Conservation (phyloP, 2,797 vertebrate species). For the Crax fasciolata region DNA sequence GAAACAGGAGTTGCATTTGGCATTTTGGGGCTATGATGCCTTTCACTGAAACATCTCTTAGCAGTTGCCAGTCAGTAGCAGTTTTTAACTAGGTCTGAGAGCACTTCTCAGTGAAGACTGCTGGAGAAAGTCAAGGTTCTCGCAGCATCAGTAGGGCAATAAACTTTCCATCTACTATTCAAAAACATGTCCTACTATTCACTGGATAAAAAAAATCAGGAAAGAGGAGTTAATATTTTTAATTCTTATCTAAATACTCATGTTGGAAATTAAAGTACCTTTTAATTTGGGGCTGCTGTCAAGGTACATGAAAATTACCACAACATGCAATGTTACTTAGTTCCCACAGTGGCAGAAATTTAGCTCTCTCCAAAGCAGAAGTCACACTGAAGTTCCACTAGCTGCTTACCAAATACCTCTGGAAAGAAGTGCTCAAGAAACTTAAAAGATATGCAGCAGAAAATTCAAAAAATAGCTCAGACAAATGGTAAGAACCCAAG, state of each 20-base stretch:
- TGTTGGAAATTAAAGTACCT: background rate
- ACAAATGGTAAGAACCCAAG: background rate
- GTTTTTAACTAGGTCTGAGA: background rate
- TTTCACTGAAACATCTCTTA: background rate
- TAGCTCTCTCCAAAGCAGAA: background rate
- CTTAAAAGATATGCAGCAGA: background rate
- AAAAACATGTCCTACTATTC: background rate
- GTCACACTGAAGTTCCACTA: background rate
- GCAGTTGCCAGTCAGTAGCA: background rate
- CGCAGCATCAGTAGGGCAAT: background rate
- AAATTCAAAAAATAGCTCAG: background rate
- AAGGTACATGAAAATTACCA: background rate
- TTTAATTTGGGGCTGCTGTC: background rate
- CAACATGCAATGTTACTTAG: background rate
- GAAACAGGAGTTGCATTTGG: background rate
- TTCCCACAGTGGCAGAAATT: background rate
- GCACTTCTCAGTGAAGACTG: background rate
- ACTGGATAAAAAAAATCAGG: background rate
- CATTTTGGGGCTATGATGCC: background rate
- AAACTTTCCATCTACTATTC: background rate
- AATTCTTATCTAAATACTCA: background rate
- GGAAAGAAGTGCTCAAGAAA: background rate
- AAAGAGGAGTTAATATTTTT: background rate
- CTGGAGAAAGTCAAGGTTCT: conserved; percentile 7
- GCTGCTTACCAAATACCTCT: background rate